Evolutionary conservation across 2,797 vertebrate species (phyloP).

Genomic region (Leontopithecus rosalia): DNA sequence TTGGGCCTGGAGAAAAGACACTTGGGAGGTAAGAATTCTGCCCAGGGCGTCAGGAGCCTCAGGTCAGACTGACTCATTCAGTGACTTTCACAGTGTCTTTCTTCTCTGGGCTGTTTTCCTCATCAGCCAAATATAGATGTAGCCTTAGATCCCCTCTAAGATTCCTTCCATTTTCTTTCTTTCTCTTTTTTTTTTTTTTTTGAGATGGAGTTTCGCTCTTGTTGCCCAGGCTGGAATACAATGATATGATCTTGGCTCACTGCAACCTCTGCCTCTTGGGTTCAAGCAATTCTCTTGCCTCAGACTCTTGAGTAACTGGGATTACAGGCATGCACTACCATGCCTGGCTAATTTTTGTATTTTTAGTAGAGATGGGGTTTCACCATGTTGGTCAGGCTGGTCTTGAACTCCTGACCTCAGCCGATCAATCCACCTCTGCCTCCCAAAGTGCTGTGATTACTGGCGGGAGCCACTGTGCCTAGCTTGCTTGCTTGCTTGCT

Average conservation of each 20-base stretch:
- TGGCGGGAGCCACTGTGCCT: fast-evolving
- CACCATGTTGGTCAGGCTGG: not conserved
- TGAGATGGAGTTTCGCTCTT: not conserved
- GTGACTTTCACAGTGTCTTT: not conserved
- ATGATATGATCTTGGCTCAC: not conserved
- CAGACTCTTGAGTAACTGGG: not conserved
- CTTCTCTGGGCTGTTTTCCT: not conserved
- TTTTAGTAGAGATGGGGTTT: not conserved
- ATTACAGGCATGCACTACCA: not conserved
- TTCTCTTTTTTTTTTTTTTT: not conserved
- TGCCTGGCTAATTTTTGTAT: not conserved
- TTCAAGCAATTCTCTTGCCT: not conserved
- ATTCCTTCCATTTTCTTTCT: not conserved
- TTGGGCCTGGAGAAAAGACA: not conserved
- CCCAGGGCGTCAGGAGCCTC: not conserved
- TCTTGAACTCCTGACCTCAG: not conserved
- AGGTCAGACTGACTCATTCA: no score
- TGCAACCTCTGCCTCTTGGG: not conserved
- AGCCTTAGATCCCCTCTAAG: not conserved
- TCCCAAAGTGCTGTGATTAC: no score
- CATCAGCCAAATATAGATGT: not conserved
- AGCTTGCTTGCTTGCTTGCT: no score
- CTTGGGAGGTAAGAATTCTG: not conserved
- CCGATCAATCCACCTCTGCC: no score
- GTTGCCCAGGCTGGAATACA: not conserved